phyloP scores from a whole-genome alignment of 1,140 invertebrate genomes.

The Portunus trituberculatus region DNA sequence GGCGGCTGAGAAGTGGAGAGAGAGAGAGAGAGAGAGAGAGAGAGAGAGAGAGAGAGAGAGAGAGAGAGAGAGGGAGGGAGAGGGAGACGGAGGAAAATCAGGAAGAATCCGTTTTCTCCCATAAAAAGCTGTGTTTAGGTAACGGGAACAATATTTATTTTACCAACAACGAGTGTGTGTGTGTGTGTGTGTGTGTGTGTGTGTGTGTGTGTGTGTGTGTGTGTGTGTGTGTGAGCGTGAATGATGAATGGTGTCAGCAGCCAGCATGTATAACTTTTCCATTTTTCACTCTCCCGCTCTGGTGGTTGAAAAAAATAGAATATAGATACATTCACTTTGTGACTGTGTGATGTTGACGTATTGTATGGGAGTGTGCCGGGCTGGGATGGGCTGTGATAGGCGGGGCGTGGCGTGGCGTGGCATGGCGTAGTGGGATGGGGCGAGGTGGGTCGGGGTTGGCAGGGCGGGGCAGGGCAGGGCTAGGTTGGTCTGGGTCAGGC shows the following conservation, averaged over 20 bases:
- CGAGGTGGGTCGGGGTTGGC: background rate
- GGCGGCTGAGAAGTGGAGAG: background rate
- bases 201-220: constrained; percentile 20
- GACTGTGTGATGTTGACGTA: background rate
- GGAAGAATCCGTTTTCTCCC: background rate
- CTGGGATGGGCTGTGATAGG: background rate
- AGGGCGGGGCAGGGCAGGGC: background rate
- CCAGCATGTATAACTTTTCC: background rate
- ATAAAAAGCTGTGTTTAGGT: background rate
- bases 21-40: background rate
- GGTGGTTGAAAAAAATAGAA: background rate
- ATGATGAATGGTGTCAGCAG: background rate
- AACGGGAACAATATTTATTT: background rate
- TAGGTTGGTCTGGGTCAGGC: background rate
- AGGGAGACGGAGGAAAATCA: background rate
- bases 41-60: constrained; percentile 23
- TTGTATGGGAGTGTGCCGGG: background rate
- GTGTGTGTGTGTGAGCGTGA: background rate
- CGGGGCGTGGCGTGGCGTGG: background rate
- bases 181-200: background rate
- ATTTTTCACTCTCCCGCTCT: background rate
- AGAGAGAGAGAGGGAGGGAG: background rate
- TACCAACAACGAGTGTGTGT: background rate
- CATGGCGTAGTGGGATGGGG: background rate
- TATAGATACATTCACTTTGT: background rate